These are phyloP conservation scores for Porites cylindrica DNA, from an alignment of 92 coral and sea anemone species.

Conservation along the genomic window DNA sequence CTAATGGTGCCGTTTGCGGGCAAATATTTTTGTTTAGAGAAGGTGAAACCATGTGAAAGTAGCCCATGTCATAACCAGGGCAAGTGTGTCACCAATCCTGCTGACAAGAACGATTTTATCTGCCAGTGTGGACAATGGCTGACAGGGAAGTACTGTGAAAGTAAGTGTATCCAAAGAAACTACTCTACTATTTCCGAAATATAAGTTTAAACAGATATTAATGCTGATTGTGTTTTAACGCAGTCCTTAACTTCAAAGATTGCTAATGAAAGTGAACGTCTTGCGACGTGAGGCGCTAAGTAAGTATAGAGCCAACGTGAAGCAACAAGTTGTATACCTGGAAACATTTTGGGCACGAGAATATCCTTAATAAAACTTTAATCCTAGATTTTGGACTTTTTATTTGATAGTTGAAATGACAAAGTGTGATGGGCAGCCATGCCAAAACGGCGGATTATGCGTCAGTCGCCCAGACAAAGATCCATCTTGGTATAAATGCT, in stretches of 20 bases:
- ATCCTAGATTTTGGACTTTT: too few relatives aligned
- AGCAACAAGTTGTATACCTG: too few relatives aligned
- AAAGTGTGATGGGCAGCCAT: constrained; percentile 19
- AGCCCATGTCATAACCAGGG: constrained; percentile 3
- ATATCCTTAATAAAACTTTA: too few relatives aligned
- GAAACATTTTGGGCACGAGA: too few relatives aligned
- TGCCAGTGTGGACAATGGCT: constrained; percentile 11
- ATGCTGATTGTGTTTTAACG: too few relatives aligned
- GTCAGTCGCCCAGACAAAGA: background rate
- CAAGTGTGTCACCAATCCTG: background rate
- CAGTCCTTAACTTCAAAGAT: too few relatives aligned
- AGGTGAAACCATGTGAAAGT: background rate
- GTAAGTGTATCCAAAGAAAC: background rate
- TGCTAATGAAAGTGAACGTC: too few relatives aligned
- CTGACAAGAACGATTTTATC: background rate
- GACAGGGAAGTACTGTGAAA: constrained; percentile 10
- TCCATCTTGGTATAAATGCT: constrained; percentile 21
- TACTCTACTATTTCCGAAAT: too few relatives aligned
- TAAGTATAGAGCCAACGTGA: too few relatives aligned
- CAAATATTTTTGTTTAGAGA: background rate
- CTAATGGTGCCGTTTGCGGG: too few relatives aligned
- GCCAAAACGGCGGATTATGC: constrained; percentile 10
- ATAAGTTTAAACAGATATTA: too few relatives aligned
- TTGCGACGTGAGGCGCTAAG: too few relatives aligned
- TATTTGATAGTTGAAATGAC: background rate